Base-by-base conservation (phyloP, 1,140 invertebrate species). In the Drosophila funebris region DNA sequence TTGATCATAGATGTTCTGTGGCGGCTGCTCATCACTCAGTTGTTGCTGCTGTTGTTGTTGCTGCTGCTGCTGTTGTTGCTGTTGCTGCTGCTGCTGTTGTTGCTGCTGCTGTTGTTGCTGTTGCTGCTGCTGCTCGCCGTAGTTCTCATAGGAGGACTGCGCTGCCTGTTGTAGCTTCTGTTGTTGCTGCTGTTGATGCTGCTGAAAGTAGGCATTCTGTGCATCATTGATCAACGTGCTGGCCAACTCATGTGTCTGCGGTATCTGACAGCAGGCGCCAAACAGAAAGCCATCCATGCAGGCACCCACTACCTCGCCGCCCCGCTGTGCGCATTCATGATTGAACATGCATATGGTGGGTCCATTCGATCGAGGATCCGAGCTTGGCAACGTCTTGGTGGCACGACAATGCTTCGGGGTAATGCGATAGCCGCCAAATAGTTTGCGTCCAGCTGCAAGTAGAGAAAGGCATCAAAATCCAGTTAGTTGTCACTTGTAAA, bases 331-430 rank as follows among this genome's bases (percentile, higher is more conserved):
- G 91, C 97, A 98, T 90, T 98, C 96, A 83, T 97, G 97, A 92
- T 97, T 97, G 92, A 98, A 98, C 96, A 98, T 98, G 92, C 97
- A 98, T 78, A 97, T 95, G n/a, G 94, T 94, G n/a, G 95, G 95
- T 0, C 94, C 96, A 94, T 83, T 87, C 78, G 54, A 92, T 57
- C 93, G 93, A 50, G 93, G 92, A 84, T 94, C 92, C 78, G 92
- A 92, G 92, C 92, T 93, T 29, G 79, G 90, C 88, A 93, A 41
- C 84, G 92, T 90, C 91, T 94, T 93, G 13, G 93, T 90, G 76
- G 94, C 94, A 54, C 94, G 94, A 88, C 96, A 97, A 58, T 94
- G 93, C 76, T 95, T 94, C 3, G 96, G 96, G 41, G 96, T 95
- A 93, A 97, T 97, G 88, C 95, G 93, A 89, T 97, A 97, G 13